Evolutionary conservation across 2,113 vertebrate genomes (phyloP).

Genomic region (Illadopsis cleaveri): DNA sequence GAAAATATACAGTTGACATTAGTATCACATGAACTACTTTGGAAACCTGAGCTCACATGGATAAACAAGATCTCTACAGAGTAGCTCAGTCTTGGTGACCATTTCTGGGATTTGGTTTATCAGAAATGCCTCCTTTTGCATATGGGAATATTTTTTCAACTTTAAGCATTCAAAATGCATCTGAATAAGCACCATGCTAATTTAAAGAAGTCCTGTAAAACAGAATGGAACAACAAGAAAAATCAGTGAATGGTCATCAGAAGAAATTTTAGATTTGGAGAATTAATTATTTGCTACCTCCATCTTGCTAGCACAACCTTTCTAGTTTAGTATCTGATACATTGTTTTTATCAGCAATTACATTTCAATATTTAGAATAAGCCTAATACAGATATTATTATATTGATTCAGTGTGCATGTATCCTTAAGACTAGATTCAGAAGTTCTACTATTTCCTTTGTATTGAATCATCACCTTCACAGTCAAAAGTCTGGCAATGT

Average conservation of each 20-base stretch:
- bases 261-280: background rate
- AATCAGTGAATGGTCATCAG: background rate
- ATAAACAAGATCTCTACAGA: background rate
- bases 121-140: background rate
- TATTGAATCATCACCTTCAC: background rate
- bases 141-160: background rate
- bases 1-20: background rate
- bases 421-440: background rate
- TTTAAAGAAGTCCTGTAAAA: background rate
- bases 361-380: background rate
- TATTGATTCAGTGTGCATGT: background rate
- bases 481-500: constrained; percentile 27
- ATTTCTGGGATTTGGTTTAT: background rate
- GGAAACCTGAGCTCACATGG: background rate
- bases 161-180: background rate
- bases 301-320: background rate
- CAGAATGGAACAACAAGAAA: background rate
- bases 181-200: background rate
- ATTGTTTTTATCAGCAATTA: background rate
- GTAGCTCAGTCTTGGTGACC: background rate
- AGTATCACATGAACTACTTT: background rate
- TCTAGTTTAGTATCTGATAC: background rate
- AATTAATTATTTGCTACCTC: background rate
- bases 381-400: background rate
- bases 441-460: background rate